phyloP scores from a whole-genome alignment of 2,797 vertebrate species.

The Natrix natrix region DNA sequence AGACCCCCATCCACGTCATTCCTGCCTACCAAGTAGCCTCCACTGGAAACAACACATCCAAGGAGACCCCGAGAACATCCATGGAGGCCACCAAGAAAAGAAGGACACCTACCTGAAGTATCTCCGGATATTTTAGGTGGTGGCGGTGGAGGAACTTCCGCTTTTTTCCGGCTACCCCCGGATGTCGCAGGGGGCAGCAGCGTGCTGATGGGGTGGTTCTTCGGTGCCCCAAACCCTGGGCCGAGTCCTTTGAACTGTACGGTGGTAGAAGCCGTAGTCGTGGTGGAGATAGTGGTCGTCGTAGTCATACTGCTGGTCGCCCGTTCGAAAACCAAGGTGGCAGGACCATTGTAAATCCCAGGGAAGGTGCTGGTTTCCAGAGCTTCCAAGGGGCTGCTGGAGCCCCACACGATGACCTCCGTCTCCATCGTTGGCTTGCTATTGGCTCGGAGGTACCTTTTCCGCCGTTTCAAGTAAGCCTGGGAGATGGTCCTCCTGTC shows the following conservation, averaged over 20 bases:
- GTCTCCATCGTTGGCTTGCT: conserved; percentile 63
- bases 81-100: neutral
- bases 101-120: conserved; percentile 70
- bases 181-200: conserved; percentile 64
- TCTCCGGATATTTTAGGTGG: conserved; percentile 72
- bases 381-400: conserved; percentile 73
- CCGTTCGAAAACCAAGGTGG: conserved; percentile 52
- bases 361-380: conserved; percentile 68
- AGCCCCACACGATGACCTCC: conserved; percentile 77
- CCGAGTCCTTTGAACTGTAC: conserved; percentile 52
- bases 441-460: conserved; percentile 59
- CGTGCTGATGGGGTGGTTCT: conserved; percentile 63
- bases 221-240: conserved; percentile 44
- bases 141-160: conserved; percentile 50
- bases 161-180: conserved; percentile 54
- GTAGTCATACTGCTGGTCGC: conserved; percentile 43
- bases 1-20: neutral
- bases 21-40: neutral
- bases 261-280: conserved; percentile 36
- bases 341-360: conserved; percentile 56
- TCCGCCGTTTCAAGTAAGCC: conserved; percentile 49
- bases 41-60: neutral
- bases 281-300: conserved; percentile 36
- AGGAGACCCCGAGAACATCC: neutral
- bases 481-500: conserved; percentile 35